phyloP scores from a whole-genome alignment of 2,888 invertebrate genomes.

The Acleris laterana region DNA sequence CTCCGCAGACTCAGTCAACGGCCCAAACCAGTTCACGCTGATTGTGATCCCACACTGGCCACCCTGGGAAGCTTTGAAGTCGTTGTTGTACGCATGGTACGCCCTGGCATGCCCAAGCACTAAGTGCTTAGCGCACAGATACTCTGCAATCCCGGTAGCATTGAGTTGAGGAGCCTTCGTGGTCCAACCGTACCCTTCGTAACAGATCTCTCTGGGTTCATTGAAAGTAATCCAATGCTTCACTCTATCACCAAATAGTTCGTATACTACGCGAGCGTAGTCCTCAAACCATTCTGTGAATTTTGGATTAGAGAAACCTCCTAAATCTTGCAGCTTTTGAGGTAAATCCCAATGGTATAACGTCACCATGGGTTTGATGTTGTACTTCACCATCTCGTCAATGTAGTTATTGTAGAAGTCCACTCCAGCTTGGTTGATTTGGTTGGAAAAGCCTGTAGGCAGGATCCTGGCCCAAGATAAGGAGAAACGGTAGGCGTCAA shows the following conservation, averaged over 20 bases:
- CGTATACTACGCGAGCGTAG: slow-evolving; percentile 75
- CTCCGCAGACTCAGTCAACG: slow-evolving; percentile 52
- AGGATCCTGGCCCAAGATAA: slow-evolving; percentile 86
- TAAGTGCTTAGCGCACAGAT: slow-evolving; percentile 79
- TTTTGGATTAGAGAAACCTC: slow-evolving; percentile 76
- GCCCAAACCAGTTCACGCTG: slow-evolving; percentile 42
- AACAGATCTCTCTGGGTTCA: slow-evolving; percentile 59
- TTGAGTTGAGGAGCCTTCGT: slow-evolving; percentile 56
- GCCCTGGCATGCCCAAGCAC: slow-evolving; percentile 82
- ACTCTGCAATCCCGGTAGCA: slow-evolving; percentile 69
- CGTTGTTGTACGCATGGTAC: slow-evolving; percentile 75
- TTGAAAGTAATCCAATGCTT: slow-evolving; percentile 75
- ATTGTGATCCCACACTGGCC: slow-evolving; percentile 44
- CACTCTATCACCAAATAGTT: slow-evolving; percentile 61
- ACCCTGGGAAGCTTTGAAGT: slow-evolving; percentile 58
- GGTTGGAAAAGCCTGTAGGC: slow-evolving; percentile 78
- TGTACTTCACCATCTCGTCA: slow-evolving; percentile 83
- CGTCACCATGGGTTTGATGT: slow-evolving; percentile 85
- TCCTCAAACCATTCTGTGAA: slow-evolving; percentile 75
- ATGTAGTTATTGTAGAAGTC: slow-evolving; percentile 87
- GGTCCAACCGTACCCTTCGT: slow-evolving; percentile 17
- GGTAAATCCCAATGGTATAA: slow-evolving; percentile 84
- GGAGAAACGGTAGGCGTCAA: slow-evolving; percentile 81
- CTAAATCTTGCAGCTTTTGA: slow-evolving; percentile 77
- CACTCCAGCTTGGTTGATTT: slow-evolving; percentile 84